These are phyloP conservation scores for Blastomussa wellsi DNA, from an alignment of 92 coral and sea anemone genomes.

Conservation along the genomic window DNA sequence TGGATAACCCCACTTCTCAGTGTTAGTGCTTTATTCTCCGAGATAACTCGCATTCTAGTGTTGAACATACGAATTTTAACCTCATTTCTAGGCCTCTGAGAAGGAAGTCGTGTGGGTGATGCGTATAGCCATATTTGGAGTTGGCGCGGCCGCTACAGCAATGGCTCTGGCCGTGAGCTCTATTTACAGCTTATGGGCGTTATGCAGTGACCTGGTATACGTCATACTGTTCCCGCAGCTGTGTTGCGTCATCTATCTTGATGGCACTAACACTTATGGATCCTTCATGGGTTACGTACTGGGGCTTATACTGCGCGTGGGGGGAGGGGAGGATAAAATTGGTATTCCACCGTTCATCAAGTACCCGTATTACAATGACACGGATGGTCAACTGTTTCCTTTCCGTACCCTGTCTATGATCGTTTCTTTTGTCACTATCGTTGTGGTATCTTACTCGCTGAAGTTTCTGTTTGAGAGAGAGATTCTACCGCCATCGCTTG, in stretches of 20 bases:
- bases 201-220: slow-evolving; percentile 92
- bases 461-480: slow-evolving; percentile 68
- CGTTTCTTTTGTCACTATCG: slow-evolving; percentile 64
- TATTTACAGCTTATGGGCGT: slow-evolving; percentile 79
- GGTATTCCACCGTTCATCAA: slow-evolving; percentile 73
- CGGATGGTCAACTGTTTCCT: slow-evolving; percentile 84
- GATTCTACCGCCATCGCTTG: slow-evolving; percentile 62
- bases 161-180: slow-evolving; percentile 87
- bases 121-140: slow-evolving; percentile 79
- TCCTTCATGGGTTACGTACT: slow-evolving; percentile 75
- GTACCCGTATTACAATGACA: slow-evolving; percentile 78
- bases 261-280: slow-evolving; percentile 85
- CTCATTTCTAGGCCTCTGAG: slow-evolving; percentile 72
- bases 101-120: slow-evolving; percentile 90
- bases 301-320: slow-evolving; percentile 78
- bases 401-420: slow-evolving; percentile 91
- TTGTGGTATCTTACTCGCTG: slow-evolving; percentile 69
- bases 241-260: slow-evolving; percentile 76
- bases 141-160: slow-evolving; percentile 81
- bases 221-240: slow-evolving; percentile 95
- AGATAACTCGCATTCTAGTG: too few relatives aligned
- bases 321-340: slow-evolving; percentile 77
- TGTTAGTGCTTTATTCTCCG: background rate
- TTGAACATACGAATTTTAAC: background rate
- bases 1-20: background rate